Evolutionary conservation across 2,113 vertebrate genomes (phyloP), one percentile per base, ranked within the genome.

Genomic region (Eulacestoma nigropectus): DNA sequence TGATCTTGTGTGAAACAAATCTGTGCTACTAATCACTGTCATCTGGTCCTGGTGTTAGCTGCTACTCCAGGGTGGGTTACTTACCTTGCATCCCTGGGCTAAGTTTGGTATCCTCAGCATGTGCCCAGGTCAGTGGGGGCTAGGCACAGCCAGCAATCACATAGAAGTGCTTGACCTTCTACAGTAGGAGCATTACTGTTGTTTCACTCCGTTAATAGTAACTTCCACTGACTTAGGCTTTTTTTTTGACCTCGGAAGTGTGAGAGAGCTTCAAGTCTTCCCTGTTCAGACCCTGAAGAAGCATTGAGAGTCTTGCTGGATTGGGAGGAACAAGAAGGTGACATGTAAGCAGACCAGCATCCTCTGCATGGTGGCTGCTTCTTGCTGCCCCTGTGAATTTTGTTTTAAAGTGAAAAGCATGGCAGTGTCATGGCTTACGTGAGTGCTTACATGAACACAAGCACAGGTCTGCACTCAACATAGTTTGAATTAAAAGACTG

Each of bases 11-110:
- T 50, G 73, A 77, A 91, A 70, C 7, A 68, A 68, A 53, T 37
- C 35, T 72, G 4, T 60, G 29, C 35, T 44, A 42, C 29, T 72
- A 60, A 50, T 52, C 44, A 30, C 44, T 56, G 44, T 52, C 27
- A 12, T 17, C 18, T 37, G 25, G 21, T 46, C 39, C 50, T 50
- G 39, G 32, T 32, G 11, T 20, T 56, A n/a, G 57, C 33, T 85
- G 74, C 42, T 67, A 1, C 33, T 72, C 57, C 9, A 68, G 33
- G 32, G 29, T 27, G 4, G 2, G 37, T 42, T 7, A 2, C 35
- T 26, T 47, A 39, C 29, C 41, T 53, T 0, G 0, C 50, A 76
- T n/a, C 39, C 12, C 25, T 23, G 57, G 42, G 11, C 57, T 26
- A 11, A 13, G 35, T 55, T 84, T 11, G 16, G 9, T 32, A 10